Evolutionary conservation across 2,888 invertebrate species (phyloP).

Genomic region (Sarcophaga carnaria): DNA sequence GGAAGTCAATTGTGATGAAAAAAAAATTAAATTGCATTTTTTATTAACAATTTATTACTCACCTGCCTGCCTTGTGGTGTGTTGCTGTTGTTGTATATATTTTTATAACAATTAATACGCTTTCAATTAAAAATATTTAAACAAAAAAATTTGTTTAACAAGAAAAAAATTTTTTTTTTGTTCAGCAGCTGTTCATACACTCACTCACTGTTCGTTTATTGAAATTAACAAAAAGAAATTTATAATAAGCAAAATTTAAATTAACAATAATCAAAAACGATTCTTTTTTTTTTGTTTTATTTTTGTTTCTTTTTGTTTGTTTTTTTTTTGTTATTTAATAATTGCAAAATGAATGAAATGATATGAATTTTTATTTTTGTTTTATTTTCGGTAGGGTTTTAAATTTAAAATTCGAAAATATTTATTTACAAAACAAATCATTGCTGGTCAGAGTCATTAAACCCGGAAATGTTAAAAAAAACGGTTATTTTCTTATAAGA

Average conservation of each 20-base stretch:
- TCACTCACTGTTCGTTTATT: conserved; percentile 45
- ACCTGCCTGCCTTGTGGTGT: conserved; percentile 50
- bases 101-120: conserved; percentile 49
- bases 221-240: conserved; percentile 38
- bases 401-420: conserved; percentile 60
- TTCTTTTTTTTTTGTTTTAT: background rate
- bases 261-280: conserved; percentile 42
- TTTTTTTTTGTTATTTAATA: conserved; percentile 47
- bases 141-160: conserved; percentile 10
- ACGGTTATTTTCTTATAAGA: conserved; percentile 68
- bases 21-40: conserved; percentile 7
- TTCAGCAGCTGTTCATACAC: conserved; percentile 56
- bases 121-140: conserved; percentile 34
- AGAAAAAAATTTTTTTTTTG: conserved; percentile 27
- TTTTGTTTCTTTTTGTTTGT: background rate
- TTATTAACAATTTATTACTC: conserved; percentile 58
- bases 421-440: conserved; percentile 56
- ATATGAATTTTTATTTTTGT: conserved; percentile 68
- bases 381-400: conserved; percentile 50
- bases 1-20: conserved; percentile 53
- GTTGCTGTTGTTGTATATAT: conserved; percentile 34
- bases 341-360: conserved; percentile 68
- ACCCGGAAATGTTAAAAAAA: conserved; percentile 76
- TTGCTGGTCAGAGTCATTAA: conserved; percentile 75
- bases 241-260: conserved; percentile 48